Base-by-base conservation (phyloP, 2,113 vertebrate species). In the Prunella himalayana region DNA sequence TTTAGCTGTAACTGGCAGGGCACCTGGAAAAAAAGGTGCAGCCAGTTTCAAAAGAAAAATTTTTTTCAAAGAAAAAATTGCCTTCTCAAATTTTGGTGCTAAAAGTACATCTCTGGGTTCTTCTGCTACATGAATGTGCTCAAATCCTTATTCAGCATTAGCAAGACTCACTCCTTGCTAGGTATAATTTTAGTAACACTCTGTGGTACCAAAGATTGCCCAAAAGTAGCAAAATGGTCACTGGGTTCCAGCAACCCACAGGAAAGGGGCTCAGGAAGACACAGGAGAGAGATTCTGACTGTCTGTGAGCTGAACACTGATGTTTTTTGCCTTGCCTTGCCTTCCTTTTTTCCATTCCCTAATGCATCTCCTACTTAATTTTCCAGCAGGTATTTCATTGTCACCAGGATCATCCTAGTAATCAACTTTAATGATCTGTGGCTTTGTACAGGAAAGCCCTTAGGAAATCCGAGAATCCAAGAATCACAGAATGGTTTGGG, bases 181-280 rank as follows among this genome's bases (percentile, higher is more conserved):
- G 9, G 6, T 30, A 1, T 19, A 37, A 53, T 59, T 77, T 76
- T 41, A 88, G 9, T 22, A 53, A 68, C 15, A 2, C 12, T 31
- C 59, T 42, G 20, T 1, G 2, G 37, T 10, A 31, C 17, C 63
- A 69, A 51, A 80, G 15, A 13, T 31, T 59, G 11, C 10, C 15
- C 6, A 7, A 41, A 87, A 75, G 4, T 57, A 27, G 27, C 6
- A 64, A 86, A 91, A 86, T 23, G 1, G 5, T 56, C 13, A 5
- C 7, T 0, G 0, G 1, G 8, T 56, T 73, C 78, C 50, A 65
- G 18, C 24, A 78, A 10, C 4, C 2, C 4, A 5, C 5, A 27
- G 30, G 47, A 82, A 68, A 60, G 2, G 3, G 8, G 0, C 3
- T 88, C 2, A 8, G 51, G 33, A 79, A 63, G 25, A 41, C 15